phyloP scores from a whole-genome alignment of 30 jellyfish, hydroid and myxozoan species.

The Pelagia noctiluca region DNA sequence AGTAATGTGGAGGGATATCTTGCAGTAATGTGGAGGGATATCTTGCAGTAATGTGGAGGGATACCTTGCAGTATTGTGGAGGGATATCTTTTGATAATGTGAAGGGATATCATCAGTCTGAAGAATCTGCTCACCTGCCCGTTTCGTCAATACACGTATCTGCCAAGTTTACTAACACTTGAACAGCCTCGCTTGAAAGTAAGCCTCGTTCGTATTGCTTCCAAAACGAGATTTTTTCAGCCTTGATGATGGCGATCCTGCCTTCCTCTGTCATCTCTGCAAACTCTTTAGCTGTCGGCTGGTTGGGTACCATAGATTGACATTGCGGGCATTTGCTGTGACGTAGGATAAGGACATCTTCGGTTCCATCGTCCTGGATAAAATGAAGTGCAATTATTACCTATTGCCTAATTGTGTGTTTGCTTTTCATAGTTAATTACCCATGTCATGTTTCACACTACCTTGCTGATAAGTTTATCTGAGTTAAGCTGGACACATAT shows the following conservation, averaged over 20 bases:
- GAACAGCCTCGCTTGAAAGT: slow-evolving; percentile 95
- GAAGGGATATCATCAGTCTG: too few species aligned
- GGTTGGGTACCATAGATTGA: slow-evolving; percentile 78
- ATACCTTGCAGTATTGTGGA: too few species aligned
- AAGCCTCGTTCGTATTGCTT: slow-evolving; percentile 92
- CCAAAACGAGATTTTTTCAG: slow-evolving; percentile 94
- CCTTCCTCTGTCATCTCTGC: slow-evolving; percentile 97
- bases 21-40: too few species aligned
- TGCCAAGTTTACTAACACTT: slow-evolving; percentile 82
- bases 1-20: too few species aligned
- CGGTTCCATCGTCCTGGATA: slow-evolving; percentile 65
- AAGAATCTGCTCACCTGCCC: slow-evolving; percentile 64
- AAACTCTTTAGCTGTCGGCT: slow-evolving; percentile 93
- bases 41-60: too few species aligned
- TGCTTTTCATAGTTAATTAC: background rate
- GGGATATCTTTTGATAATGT: too few species aligned
- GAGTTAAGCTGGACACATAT: too few species aligned
- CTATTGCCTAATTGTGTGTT: background rate
- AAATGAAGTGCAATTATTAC: background rate
- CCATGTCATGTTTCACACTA: too few species aligned
- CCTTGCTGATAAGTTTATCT: too few species aligned
- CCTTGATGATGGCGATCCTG: slow-evolving; percentile 81
- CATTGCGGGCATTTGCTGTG: slow-evolving; percentile 94
- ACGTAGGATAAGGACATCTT: slow-evolving; percentile 59
- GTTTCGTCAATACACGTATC: slow-evolving; percentile 88